phyloP scores from a whole-genome alignment of 2,888 invertebrate species.

The Priapulus caudatus region DNA sequence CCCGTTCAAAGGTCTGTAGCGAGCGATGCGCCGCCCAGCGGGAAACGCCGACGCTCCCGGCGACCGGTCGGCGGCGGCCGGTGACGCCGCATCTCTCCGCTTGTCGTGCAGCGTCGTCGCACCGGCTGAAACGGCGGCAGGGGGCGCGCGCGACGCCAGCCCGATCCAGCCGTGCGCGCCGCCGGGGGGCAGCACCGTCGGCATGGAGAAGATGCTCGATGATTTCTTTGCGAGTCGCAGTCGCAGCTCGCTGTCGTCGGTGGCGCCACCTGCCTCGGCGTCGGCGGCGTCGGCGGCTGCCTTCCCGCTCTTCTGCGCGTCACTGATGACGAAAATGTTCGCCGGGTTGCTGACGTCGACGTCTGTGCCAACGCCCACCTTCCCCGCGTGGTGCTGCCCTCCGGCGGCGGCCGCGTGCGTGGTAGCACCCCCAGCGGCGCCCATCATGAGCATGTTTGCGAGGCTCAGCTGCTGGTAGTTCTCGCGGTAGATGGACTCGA shows the following conservation, averaged over 20 bases:
- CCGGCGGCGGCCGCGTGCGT: neutral
- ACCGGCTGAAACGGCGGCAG: neutral
- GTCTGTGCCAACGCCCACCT: neutral
- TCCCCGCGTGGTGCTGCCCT: neutral
- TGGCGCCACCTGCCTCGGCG: no score
- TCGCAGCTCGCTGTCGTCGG: no score
- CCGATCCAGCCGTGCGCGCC: no score
- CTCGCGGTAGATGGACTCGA: neutral
- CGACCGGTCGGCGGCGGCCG: no score
- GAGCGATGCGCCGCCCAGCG: no score
- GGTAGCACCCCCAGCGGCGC: neutral
- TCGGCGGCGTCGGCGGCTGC: no score
- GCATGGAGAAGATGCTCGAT: neutral
- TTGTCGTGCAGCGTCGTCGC: neutral
- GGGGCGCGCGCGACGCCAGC: no score
- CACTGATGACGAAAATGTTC: neutral
- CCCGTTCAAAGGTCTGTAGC: slow-evolving; percentile 1
- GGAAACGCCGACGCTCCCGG: no score
- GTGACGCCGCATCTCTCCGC: neutral
- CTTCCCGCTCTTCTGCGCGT: no score
- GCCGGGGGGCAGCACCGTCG: neutral
- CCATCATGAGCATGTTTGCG: neutral
- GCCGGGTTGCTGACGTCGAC: neutral
- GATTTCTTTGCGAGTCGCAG: no score
- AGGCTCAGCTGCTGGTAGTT: neutral